Percentiles rank a stretch among this genome's conserved stretches.
These are phyloP conservation scores for Gopherus evgoodei DNA, from an alignment of 2,113 vertebrate species.

Conservation along the genomic window DNA sequence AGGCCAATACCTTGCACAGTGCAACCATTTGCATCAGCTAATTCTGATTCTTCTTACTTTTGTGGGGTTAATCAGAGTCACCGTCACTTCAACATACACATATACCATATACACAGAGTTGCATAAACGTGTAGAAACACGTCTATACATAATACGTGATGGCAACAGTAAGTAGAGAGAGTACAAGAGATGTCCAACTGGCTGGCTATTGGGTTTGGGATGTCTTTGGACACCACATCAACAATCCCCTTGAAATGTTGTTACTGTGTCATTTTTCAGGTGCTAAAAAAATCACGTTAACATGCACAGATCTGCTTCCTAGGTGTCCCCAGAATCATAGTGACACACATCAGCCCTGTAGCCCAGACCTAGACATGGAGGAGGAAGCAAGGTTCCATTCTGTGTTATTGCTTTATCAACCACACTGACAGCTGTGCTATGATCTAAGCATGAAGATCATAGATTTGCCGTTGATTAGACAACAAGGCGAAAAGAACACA, in stretches of 20 bases:
- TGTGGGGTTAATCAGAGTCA: neutral
- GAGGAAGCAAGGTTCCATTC: constrained; percentile 9
- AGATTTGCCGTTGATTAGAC: neutral
- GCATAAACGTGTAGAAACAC: neutral
- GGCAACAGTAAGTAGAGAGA: neutral
- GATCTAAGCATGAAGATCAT: neutral
- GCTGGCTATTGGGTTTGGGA: neutral
- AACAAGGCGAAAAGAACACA: constrained; percentile 2
- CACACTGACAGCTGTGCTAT: neutral
- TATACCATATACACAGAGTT: neutral
- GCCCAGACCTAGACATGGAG: constrained; percentile 33
- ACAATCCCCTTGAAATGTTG: neutral
- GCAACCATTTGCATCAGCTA: neutral
- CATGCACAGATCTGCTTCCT: constrained; percentile 48
- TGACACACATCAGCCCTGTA: constrained; percentile 64
- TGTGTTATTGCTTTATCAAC: constrained; percentile 30
- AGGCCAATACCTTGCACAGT: neutral
- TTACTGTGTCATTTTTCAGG: neutral
- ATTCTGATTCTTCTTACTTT: neutral
- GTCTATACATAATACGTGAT: neutral
- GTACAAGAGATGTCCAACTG: neutral
- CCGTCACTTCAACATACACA: neutral
- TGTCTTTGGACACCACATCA: constrained; percentile 13
- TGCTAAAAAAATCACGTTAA: constrained; percentile 8
- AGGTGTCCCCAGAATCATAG: constrained; percentile 39